Evolutionary conservation across 2,113 vertebrate genomes (phyloP).

Genomic region (Zosterops borbonicus): DNA sequence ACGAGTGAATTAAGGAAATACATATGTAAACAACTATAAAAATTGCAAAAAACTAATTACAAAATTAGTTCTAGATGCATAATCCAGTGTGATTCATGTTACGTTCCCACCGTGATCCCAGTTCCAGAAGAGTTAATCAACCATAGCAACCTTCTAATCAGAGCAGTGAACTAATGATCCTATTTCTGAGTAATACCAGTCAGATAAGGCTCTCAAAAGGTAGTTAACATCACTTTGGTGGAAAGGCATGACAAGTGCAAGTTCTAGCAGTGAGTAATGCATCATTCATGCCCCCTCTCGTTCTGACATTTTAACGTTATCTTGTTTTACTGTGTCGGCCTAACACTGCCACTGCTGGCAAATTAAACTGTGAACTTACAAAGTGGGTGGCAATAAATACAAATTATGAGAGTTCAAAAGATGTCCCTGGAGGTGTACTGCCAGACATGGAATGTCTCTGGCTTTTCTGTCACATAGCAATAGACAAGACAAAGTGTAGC

Average conservation of each 20-base stretch:
- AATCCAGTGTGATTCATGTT: constrained; percentile 69
- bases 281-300: constrained; percentile 83
- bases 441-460: constrained; percentile 77
- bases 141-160: constrained; percentile 79
- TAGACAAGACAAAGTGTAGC: constrained; percentile 72
- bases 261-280: constrained; percentile 81
- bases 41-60: constrained; percentile 75
- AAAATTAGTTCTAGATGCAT: constrained; percentile 78
- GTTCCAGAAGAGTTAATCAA: constrained; percentile 83
- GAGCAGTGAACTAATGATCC: constrained; percentile 83
- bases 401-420: constrained; percentile 85
- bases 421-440: constrained; percentile 79
- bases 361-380: constrained; percentile 88
- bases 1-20: constrained; percentile 62
- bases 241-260: constrained; percentile 80
- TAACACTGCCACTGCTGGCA: constrained; percentile 83
- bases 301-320: constrained; percentile 84
- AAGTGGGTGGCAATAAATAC: constrained; percentile 88
- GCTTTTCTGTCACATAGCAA: constrained; percentile 77
- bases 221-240: constrained; percentile 85
- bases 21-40: constrained; percentile 72
- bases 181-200: constrained; percentile 81
- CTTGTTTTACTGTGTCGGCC: constrained; percentile 83
- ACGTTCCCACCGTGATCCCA: constrained; percentile 70
- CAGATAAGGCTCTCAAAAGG: constrained; percentile 85